A percentile compares a stretch with the other conserved stretches of the same genome.
These are phyloP conservation scores for Anastrepha obliqua DNA, from an alignment of 1,140 invertebrate genomes.

Conservation along the genomic window DNA sequence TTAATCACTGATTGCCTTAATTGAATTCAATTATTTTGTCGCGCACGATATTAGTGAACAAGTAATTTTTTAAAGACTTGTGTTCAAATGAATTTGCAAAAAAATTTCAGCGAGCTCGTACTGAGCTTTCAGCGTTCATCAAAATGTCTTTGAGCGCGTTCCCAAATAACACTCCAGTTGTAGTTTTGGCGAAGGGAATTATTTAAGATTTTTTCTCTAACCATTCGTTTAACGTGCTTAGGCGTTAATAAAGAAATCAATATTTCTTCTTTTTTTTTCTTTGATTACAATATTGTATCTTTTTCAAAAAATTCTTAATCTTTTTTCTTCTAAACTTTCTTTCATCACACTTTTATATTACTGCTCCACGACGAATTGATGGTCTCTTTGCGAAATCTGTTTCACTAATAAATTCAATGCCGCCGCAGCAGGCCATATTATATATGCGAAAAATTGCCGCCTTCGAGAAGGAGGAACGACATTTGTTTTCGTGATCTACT, in stretches of 20 bases:
- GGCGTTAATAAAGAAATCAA: background rate
- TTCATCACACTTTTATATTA: background rate
- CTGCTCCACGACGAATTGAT: background rate
- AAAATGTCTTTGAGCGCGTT: conserved; percentile 42
- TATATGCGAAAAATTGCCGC: conserved; percentile 56
- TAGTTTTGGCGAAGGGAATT: conserved; percentile 34
- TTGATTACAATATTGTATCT: background rate
- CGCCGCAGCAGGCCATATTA: conserved; percentile 54
- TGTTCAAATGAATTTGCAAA: background rate
- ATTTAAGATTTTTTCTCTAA: conserved; percentile 37
- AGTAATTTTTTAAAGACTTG: conserved; percentile 5
- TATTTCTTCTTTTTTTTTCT: background rate
- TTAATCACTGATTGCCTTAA: conserved; percentile 40
- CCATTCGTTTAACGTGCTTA: conserved; percentile 24
- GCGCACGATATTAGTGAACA: background rate
- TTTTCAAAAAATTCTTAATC: background rate
- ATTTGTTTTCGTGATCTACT: background rate
- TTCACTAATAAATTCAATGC: conserved; percentile 55
- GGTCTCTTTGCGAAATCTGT: conserved; percentile 55
- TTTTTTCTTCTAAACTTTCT: background rate
- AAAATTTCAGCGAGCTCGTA: background rate
- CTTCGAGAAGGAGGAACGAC: background rate
- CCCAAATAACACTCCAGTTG: conserved; percentile 42
- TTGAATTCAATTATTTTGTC: conserved; percentile 32
- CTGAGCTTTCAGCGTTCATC: background rate